Percentiles rank a stretch among this genome's conserved stretches.
Conservation (phyloP, 2,888 invertebrate genomes). For the Orchesellides sinensis region DNA sequence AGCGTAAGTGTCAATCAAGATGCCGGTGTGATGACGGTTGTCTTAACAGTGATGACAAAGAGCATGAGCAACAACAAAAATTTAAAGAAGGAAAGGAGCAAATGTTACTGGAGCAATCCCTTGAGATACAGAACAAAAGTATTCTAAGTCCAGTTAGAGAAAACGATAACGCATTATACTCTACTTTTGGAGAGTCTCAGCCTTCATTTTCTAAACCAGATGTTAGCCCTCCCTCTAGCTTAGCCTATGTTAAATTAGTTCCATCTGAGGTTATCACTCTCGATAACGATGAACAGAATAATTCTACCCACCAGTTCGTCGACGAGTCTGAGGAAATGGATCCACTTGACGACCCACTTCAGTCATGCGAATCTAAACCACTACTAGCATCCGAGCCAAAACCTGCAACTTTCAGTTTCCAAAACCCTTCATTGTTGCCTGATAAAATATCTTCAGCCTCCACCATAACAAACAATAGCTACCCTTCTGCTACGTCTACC, state of each 20-base stretch:
- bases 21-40: slow-evolving; percentile 34
- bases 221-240: too few relatives aligned
- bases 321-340: slow-evolving; percentile 30
- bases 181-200: too few relatives aligned
- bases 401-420: neutral
- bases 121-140: neutral
- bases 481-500: neutral
- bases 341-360: slow-evolving; percentile 25
- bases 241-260: neutral
- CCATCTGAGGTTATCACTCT: slow-evolving; percentile 26
- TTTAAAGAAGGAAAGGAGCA: slow-evolving; percentile 37
- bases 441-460: too few relatives aligned
- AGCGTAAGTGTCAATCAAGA: slow-evolving; percentile 7
- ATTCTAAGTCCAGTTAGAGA: too few relatives aligned
- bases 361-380: neutral
- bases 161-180: too few relatives aligned
- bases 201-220: too few relatives aligned
- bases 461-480: too few relatives aligned
- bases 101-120: slow-evolving; percentile 6
- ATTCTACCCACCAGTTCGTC: slow-evolving; percentile 17
- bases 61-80: slow-evolving; percentile 33
- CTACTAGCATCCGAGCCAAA: neutral
- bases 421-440: too few relatives aligned
- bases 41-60: slow-evolving; percentile 20
- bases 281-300: slow-evolving; percentile 7